Evolutionary conservation across 2,797 vertebrate genomes (phyloP).

Genomic region (Anas flavirostris): DNA sequence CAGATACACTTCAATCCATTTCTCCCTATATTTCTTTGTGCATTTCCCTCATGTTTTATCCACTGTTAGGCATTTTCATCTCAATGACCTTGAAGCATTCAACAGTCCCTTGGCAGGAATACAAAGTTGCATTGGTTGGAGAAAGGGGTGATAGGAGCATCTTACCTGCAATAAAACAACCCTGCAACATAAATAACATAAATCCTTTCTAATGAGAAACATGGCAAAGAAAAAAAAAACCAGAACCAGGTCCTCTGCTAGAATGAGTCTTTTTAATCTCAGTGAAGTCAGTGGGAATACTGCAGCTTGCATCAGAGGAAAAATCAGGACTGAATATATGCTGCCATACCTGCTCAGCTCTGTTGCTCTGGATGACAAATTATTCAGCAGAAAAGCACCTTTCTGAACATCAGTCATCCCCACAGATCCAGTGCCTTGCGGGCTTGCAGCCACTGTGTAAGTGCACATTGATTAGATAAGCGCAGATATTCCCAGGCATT

Average conservation of each 20-base stretch:
- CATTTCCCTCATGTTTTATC: background rate
- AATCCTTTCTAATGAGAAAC: slow-evolving; percentile 6
- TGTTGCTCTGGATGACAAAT: background rate
- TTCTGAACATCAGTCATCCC: background rate
- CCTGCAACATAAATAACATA: background rate
- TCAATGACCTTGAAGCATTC: background rate
- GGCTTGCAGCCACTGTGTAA: background rate
- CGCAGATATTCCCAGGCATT: background rate
- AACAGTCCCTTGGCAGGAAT: background rate
- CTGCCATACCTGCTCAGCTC: background rate
- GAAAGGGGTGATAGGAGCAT: background rate
- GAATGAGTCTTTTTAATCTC: background rate
- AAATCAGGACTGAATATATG: background rate
- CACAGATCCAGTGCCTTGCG: background rate
- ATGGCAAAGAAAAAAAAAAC: background rate
- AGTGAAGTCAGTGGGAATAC: background rate
- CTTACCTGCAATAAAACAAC: background rate
- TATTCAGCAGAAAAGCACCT: background rate
- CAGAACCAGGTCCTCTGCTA: background rate
- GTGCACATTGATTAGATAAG: background rate
- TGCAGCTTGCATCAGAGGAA: background rate
- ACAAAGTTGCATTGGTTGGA: background rate
- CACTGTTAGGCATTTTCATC: background rate
- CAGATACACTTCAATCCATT: background rate
- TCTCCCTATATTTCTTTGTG: background rate